These are phyloP conservation scores for Graptemys geographica DNA, from an alignment of 2,797 vertebrate genomes.

Conservation along the genomic window DNA sequence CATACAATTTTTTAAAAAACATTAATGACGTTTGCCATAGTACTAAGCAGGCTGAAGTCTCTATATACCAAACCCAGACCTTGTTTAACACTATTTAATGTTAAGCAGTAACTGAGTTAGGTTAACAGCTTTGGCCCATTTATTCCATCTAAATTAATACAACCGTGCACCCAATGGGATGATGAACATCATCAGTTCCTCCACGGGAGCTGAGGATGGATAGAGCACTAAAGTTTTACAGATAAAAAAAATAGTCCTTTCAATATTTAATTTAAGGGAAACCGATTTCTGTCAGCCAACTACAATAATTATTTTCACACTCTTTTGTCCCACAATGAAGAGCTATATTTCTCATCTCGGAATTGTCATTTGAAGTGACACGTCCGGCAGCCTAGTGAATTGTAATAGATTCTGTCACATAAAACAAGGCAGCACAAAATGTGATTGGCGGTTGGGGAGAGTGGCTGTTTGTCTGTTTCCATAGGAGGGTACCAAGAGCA, in stretches of 20 bases:
- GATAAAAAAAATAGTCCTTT: neutral
- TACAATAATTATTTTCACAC: neutral
- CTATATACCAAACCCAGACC: neutral
- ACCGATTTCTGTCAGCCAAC: neutral
- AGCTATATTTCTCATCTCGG: neutral
- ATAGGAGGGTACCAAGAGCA: neutral
- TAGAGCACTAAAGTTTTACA: neutral
- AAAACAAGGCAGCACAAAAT: neutral
- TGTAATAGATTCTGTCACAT: neutral
- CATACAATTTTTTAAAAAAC: neutral
- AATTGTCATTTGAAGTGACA: neutral
- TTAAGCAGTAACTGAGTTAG: neutral
- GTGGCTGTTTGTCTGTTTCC: neutral
- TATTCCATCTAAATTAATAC: neutral
- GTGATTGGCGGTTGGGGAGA: neutral
- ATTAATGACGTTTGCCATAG: neutral
- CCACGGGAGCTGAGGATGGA: neutral
- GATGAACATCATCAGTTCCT: neutral
- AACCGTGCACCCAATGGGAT: neutral
- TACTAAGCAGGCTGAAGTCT: neutral
- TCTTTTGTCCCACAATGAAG: neutral
- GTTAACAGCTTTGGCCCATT: neutral
- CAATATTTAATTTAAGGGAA: conserved; percentile 3
- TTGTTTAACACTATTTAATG: neutral
- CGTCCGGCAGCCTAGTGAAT: no score